Percentiles rank a stretch among this genome's conserved stretches.
Evolutionary conservation across 2,888 invertebrate genomes (phyloP).

Genomic region (Macrophya alboannulata): DNA sequence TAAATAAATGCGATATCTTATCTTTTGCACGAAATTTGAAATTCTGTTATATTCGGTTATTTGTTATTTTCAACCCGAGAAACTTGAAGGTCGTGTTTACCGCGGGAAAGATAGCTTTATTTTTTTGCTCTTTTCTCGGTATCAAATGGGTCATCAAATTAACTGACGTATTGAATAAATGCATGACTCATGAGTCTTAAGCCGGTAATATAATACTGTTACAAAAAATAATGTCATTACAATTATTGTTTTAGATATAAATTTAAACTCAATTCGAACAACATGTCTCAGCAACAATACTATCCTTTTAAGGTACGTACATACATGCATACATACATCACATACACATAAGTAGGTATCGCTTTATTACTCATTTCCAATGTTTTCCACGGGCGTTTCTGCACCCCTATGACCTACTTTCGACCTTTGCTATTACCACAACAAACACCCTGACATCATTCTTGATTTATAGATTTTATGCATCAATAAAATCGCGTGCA

Average conservation of each 20-base stretch:
- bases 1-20: constrained; percentile 21
- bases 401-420: constrained; percentile 62
- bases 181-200: constrained; percentile 40
- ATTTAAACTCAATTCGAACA: constrained; percentile 68
- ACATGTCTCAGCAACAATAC: constrained; percentile 91
- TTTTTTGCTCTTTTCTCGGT: no score
- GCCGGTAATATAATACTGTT: not conserved
- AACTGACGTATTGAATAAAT: not conserved
- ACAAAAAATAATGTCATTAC: not conserved
- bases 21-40: constrained; percentile 21
- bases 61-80: not conserved
- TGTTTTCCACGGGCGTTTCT: constrained; percentile 60
- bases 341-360: constrained; percentile 25
- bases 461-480: not conserved
- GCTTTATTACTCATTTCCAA: constrained; percentile 59
- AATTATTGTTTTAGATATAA: constrained; percentile 32
- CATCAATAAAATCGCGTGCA: constrained; percentile 47
- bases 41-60: not conserved
- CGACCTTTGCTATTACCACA: constrained; percentile 18
- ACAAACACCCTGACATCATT: constrained; percentile 6
- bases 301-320: constrained; percentile 92
- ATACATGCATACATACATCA: constrained; percentile 54
- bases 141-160: constrained; percentile 8
- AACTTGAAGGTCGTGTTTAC: not conserved
- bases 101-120: not conserved